These are phyloP conservation scores for Euthynnus affinis DNA, from an alignment of 2,797 vertebrate genomes.

Conservation along the genomic window DNA sequence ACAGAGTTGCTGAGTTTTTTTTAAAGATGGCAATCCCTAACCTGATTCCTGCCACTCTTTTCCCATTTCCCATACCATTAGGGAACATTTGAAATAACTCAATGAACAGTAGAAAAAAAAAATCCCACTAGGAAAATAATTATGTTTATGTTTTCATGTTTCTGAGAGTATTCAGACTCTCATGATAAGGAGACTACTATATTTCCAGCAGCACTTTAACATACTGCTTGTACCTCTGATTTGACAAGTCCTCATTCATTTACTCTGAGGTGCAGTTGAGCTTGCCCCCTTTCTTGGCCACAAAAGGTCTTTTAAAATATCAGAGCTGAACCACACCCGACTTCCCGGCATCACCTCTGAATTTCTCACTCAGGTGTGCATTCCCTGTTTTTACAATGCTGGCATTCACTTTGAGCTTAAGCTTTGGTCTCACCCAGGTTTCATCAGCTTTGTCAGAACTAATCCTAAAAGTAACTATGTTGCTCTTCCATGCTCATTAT, in stretches of 20 bases:
- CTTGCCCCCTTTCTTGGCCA: neutral
- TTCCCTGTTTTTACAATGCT: conserved; percentile 24
- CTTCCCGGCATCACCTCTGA: conserved; percentile 16
- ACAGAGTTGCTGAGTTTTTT: neutral
- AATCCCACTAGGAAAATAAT: neutral
- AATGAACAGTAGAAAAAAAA: too few relatives aligned
- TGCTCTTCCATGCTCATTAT: neutral
- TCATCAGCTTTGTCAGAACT: neutral
- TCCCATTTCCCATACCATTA: neutral
- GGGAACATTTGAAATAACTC: neutral
- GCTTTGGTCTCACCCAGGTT: neutral
- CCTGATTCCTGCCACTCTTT: neutral
- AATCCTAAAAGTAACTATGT: neutral
- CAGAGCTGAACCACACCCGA: neutral
- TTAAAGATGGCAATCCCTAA: neutral
- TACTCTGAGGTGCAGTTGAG: neutral
- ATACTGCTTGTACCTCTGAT: neutral
- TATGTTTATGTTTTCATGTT: neutral
- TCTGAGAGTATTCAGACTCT: too few relatives aligned
- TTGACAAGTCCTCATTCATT: neutral
- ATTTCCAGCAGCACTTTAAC: neutral
- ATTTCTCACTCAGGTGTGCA: conserved; percentile 53
- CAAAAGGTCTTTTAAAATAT: neutral
- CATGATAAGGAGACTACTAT: neutral
- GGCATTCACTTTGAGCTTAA: conserved; percentile 8